Base-by-base conservation (phyloP, 2,888 invertebrate genomes). In the Drosophila mettleri region DNA sequence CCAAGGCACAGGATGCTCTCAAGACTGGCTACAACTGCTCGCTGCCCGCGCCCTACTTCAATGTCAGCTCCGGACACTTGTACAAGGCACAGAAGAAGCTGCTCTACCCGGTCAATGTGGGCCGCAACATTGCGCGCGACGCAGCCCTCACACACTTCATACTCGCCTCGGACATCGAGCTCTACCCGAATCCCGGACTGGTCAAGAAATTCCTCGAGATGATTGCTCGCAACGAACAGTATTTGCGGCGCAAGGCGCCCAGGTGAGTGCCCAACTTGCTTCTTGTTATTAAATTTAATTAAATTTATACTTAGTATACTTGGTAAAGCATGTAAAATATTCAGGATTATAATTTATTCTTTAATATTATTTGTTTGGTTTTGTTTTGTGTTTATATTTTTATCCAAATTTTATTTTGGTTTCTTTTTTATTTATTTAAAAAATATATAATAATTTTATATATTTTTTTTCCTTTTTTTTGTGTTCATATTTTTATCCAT, bases 41-140 rank as follows among this genome's bases (percentile, higher is more conserved):
- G n/a, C 87, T 93, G 49, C 92, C 93, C 9, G 94, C 96, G 6
- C 96, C 97, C 0, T 97, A 95, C 93, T 91, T 93, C 49, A 95
- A 95, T 84, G 93, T 95, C 38, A 94, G 94, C 70, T 92, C 93
- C 1, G 94, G 94, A 0, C 94, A 94, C 67, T 94, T 96, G 86
- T 97, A 96, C 92, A 97, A 96, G 93, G 94, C 94, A 53, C 94
- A 95, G 85, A 96, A 96, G 91, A 96, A 95, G 86, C 93, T 98
- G 10, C 92, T 97, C 22, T 98, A 98, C 91, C 98, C 98, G 2
- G 96, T 98, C 61, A 98, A 98, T 92, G 96, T 97, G 10, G 97
- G 97, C 0, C 94, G 98, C 31, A 98, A 98, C 91, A 94, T 97
- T n/a, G 98, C 98, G 0, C 93, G 98, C 46, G 96, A 97, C 85